These are phyloP conservation scores for Scylla paramamosain DNA, from an alignment of 1,140 invertebrate genomes.

Conservation along the genomic window DNA sequence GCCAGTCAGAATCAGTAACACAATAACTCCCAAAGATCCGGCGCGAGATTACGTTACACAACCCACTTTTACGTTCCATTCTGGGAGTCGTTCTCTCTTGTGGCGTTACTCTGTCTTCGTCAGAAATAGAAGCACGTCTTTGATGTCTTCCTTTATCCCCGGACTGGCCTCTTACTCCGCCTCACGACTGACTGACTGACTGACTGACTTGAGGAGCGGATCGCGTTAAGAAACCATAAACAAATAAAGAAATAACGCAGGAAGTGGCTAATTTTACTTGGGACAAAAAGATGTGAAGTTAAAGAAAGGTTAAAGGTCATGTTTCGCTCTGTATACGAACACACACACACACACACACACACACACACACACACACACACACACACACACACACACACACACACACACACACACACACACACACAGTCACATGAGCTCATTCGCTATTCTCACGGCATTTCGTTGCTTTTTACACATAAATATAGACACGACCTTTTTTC, in stretches of 20 bases:
- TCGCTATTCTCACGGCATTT: neutral
- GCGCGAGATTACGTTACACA: too few relatives aligned
- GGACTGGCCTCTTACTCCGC: too few relatives aligned
- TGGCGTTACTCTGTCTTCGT: too few relatives aligned
- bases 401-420: neutral
- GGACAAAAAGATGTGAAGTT: neutral
- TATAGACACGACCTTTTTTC: neutral
- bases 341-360: neutral
- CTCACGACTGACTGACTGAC: neutral
- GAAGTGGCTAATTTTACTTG: neutral
- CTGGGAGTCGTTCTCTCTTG: too few relatives aligned
- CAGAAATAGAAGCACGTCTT: too few relatives aligned
- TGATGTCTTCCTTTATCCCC: too few relatives aligned
- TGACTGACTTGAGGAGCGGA: neutral
- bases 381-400: neutral
- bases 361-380: neutral
- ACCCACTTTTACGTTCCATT: too few relatives aligned
- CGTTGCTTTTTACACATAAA: neutral
- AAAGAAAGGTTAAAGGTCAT: neutral
- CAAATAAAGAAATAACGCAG: slow-evolving; percentile 6
- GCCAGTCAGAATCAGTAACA: neutral
- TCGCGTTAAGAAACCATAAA: neutral
- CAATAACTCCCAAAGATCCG: neutral
- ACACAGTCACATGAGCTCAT: neutral
- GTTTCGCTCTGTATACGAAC: neutral